Evolutionary conservation across 2,888 invertebrate species (phyloP).

Genomic region (Geotrupes spiniger): DNA sequence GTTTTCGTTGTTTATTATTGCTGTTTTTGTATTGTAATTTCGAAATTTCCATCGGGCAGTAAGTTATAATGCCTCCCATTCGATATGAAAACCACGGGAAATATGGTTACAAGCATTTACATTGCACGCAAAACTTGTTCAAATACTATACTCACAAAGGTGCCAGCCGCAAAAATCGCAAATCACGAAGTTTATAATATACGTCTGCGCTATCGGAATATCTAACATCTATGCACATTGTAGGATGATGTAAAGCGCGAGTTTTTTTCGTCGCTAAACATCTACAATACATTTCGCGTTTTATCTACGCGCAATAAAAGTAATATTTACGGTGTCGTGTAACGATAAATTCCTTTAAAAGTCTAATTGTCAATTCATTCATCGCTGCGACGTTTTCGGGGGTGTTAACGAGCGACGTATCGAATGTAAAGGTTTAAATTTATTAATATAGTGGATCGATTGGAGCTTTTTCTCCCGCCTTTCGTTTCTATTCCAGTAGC

Average conservation of each 20-base stretch:
- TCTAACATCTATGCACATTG: slow-evolving; percentile 14
- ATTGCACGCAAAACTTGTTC: slow-evolving; percentile 11
- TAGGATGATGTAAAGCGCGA: slow-evolving; percentile 9
- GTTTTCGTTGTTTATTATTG: no score
- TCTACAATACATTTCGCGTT: neutral
- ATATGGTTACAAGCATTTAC: slow-evolving; percentile 2
- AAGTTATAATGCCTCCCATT: no score
- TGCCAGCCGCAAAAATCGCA: slow-evolving; percentile 6
- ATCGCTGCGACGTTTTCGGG: no score
- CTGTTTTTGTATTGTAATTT: no score
- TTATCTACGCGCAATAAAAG: slow-evolving; percentile 8
- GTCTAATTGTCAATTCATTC: no score
- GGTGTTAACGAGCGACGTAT: no score
- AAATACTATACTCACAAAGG: slow-evolving; percentile 5
- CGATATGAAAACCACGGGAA: neutral
- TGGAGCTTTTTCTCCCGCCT: no score
- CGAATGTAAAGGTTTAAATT: no score
- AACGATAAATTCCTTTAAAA: no score
- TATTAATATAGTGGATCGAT: no score
- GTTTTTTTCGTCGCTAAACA: slow-evolving; percentile 3
- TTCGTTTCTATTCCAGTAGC: no score
- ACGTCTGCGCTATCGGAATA: slow-evolving; percentile 9
- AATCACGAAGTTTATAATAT: slow-evolving; percentile 15
- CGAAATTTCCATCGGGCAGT: no score
- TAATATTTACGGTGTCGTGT: slow-evolving; percentile 7